Evolutionary conservation across 92 coral and sea anemone species (phyloP).

Genomic region (Umimayanthus kanabou): DNA sequence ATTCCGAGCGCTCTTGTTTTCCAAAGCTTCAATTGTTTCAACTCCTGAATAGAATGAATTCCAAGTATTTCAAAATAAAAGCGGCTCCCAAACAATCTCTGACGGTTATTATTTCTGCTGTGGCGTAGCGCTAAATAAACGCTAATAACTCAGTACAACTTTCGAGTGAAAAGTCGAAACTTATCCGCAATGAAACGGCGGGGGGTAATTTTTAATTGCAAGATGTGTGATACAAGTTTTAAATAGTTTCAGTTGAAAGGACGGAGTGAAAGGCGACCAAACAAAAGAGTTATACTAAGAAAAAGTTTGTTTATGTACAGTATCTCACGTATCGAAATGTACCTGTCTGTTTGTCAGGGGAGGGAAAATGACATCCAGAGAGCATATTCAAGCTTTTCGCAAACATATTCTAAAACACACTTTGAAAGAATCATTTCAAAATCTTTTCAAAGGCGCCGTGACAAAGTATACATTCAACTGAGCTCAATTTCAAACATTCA

Average conservation of each 20-base stretch:
- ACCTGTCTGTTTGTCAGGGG: neutral
- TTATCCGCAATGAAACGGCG: neutral
- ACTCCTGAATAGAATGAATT: neutral
- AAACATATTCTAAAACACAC: neutral
- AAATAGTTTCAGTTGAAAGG: conserved; percentile 22
- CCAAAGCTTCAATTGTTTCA: neutral
- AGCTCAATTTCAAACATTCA: neutral
- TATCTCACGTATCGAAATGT: neutral
- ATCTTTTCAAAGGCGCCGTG: neutral
- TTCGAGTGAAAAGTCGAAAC: neutral
- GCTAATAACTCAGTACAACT: neutral
- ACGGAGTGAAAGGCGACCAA: neutral
- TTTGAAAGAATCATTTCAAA: neutral
- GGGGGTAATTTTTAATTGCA: conserved; percentile 42
- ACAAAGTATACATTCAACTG: neutral
- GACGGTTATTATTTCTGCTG: neutral
- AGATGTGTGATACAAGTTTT: neutral
- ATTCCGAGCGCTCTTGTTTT: too few species aligned
- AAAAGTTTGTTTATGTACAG: neutral
- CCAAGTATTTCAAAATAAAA: neutral
- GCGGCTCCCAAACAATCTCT: neutral
- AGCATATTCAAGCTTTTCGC: neutral
- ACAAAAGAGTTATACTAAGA: neutral
- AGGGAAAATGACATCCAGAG: neutral
- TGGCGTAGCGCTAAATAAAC: neutral